phyloP scores from a whole-genome alignment of 30 jellyfish, hydroid and myxozoan species.

The Chironex yamaguchii region DNA sequence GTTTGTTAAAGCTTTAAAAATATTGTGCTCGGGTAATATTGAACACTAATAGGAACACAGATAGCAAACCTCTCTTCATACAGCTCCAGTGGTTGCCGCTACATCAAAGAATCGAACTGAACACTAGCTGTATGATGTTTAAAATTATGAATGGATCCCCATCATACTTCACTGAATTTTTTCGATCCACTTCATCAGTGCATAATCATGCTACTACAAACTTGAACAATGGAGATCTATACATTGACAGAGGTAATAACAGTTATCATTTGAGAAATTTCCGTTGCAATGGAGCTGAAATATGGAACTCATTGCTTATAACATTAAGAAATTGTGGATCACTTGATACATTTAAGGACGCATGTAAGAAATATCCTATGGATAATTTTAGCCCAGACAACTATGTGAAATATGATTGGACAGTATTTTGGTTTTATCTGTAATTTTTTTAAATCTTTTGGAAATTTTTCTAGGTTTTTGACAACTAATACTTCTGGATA shows the following conservation, averaged over 20 bases:
- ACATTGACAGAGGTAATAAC: neutral
- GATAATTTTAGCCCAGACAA: neutral
- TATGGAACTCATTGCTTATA: neutral
- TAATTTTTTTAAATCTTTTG: neutral
- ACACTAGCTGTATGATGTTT: conserved; percentile 36
- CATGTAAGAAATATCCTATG: no score
- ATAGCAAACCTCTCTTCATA: conserved; percentile 28
- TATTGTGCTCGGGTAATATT: conserved; percentile 33
- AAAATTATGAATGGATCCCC: conserved; percentile 38
- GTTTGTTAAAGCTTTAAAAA: conserved; percentile 20
- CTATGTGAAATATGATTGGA: neutral
- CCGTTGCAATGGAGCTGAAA: neutral
- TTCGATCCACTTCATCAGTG: neutral
- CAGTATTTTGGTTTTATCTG: neutral
- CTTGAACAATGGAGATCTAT: neutral
- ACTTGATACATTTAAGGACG: neutral
- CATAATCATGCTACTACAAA: neutral
- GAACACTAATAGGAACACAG: conserved; percentile 6
- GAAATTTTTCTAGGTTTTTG: no score
- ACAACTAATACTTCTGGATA: no score
- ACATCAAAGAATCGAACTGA: conserved; percentile 20
- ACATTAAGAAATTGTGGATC: neutral
- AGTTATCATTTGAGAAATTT: neutral
- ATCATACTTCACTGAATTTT: conserved; percentile 22
- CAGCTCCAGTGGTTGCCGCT: conserved; percentile 49